A percentile compares a stretch with the other conserved stretches of the same genome.
phyloP scores from a whole-genome alignment of 1,140 invertebrate genomes.

The Drosophila yakuba region DNA sequence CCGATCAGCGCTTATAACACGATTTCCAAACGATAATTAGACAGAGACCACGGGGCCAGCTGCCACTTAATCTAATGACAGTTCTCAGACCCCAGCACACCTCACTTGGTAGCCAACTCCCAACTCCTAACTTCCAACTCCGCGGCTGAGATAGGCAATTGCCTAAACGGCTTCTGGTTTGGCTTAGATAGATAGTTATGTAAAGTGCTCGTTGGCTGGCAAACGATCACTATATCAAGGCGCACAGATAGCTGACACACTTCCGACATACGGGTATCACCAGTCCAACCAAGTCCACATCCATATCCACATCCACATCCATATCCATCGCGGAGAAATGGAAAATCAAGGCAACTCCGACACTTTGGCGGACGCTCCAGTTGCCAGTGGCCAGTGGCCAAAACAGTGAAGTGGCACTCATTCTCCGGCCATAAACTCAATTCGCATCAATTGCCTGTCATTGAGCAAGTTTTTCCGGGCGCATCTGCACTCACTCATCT shows the following conservation, averaged over 20 bases:
- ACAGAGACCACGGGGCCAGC: conserved; percentile 42
- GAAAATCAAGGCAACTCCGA: conserved; percentile 44
- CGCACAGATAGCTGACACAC: conserved; percentile 58
- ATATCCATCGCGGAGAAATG: conserved; percentile 41
- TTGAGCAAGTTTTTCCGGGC: conserved; percentile 67
- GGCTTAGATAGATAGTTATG: conserved; percentile 41
- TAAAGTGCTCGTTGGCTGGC: conserved; percentile 45
- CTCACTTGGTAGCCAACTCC: conserved; percentile 11
- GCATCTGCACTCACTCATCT: conserved; percentile 51
- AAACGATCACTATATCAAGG: conserved; percentile 8
- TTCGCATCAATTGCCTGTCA: conserved; percentile 53
- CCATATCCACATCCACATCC: conserved; percentile 40
- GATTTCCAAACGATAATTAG: conserved; percentile 79
- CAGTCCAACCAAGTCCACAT: conserved; percentile 44
- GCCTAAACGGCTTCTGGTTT: conserved; percentile 79
- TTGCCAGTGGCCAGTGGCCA: conserved; percentile 31
- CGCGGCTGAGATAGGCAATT: conserved; percentile 45
- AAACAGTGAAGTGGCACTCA: conserved; percentile 45
- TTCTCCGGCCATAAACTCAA: conserved; percentile 55
- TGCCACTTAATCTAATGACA: conserved; percentile 81
- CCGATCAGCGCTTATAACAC: conserved; percentile 57
- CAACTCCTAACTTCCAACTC: background rate
- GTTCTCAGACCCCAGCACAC: conserved; percentile 60
- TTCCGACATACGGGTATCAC: conserved; percentile 55
- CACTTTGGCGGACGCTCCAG: conserved; percentile 19